phyloP scores from a whole-genome alignment of 1,140 invertebrate genomes.

The Halotydeus destructor region DNA sequence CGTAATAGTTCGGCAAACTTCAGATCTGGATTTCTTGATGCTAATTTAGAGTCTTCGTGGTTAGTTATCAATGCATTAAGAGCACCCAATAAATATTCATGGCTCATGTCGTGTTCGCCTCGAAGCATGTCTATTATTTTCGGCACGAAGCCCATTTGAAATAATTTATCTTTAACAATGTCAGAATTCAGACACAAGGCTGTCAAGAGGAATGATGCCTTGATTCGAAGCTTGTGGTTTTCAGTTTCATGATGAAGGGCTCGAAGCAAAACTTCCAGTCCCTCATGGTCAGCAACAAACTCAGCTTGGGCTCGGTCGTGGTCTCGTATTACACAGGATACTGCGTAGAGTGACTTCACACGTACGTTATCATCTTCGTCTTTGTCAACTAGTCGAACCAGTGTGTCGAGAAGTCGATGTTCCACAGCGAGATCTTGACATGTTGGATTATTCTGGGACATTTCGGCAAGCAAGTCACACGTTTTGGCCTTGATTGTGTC shows the following conservation, averaged over 20 bases:
- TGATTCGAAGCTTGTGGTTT: constrained; percentile 1
- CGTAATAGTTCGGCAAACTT: no score
- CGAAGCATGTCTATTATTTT: constrained; percentile 31
- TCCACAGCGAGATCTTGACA: constrained; percentile 43
- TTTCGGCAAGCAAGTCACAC: constrained; percentile 42
- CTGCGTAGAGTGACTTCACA: constrained; percentile 45
- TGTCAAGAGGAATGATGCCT: constrained; percentile 7
- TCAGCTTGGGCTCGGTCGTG: neutral
- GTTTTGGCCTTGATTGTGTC: constrained; percentile 35
- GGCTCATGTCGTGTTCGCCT: constrained; percentile 24
- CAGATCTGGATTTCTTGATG: no score
- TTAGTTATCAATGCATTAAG: constrained; percentile 28
- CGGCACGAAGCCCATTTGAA: constrained; percentile 36
- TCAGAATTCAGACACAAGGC: neutral
- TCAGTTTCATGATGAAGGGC: neutral
- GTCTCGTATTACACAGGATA: constrained; percentile 32
- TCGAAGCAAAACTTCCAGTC: neutral
- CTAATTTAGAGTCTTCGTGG: constrained; percentile 27
- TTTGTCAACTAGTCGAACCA: constrained; percentile 39
- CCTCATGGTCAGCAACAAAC: neutral
- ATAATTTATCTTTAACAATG: constrained; percentile 24
- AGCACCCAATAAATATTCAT: constrained; percentile 34
- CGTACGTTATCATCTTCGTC: constrained; percentile 34
- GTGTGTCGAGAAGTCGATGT: constrained; percentile 35
- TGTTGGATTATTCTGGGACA: constrained; percentile 55